These are phyloP conservation scores for Tachina grossa DNA, from an alignment of 2,888 invertebrate species.

Conservation along the genomic window DNA sequence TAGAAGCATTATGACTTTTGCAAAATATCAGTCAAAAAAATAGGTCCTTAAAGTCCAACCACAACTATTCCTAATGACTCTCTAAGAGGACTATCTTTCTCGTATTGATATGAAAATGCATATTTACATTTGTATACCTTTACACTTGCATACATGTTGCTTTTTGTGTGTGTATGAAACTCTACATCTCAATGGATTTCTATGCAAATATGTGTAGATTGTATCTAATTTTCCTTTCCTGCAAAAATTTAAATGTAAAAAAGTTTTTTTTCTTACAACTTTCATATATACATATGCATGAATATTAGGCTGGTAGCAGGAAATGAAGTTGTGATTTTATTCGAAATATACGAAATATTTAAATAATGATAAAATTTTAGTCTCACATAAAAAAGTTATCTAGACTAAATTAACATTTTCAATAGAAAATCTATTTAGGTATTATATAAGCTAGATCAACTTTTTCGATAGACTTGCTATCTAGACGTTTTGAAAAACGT, in stretches of 20 bases:
- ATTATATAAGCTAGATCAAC: no score
- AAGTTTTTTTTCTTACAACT: not conserved
- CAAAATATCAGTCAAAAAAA: not conserved
- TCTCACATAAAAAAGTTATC: no score
- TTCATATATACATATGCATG: not conserved
- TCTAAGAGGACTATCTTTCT: not conserved
- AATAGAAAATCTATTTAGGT: no score
- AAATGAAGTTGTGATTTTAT: not conserved
- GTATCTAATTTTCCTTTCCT: slow-evolving; percentile 44
- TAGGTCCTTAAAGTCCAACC: not conserved
- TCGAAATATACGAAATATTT: not conserved
- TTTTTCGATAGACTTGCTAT: no score
- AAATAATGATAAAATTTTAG: no score
- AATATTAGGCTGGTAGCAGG: not conserved
- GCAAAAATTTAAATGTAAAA: slow-evolving; percentile 21
- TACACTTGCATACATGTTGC: not conserved
- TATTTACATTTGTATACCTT: slow-evolving; percentile 27
- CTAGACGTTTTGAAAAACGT: no score
- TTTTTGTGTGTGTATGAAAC: slow-evolving; percentile 32
- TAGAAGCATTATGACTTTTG: not conserved
- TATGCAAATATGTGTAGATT: slow-evolving; percentile 63
- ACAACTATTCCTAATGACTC: not conserved
- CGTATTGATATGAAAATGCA: slow-evolving; percentile 20
- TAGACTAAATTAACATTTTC: no score
- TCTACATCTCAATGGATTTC: slow-evolving; percentile 63